Percentiles rank a stretch among this genome's conserved stretches.
Conservation (phyloP, 2,888 invertebrate genomes). For the Drosophila borborema region DNA sequence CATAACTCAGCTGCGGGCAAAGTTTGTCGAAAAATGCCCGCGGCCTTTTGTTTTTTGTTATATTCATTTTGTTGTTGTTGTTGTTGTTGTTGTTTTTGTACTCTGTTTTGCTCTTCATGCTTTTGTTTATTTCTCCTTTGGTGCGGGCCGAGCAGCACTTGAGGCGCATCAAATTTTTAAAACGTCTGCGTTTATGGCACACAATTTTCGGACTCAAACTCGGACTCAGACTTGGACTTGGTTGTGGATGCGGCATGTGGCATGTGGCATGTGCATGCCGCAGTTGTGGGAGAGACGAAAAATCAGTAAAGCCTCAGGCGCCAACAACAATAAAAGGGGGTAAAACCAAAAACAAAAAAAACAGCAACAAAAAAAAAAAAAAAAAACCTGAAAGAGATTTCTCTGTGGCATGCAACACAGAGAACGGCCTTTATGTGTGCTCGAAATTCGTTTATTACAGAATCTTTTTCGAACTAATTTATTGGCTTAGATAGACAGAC, state of each 20-base stretch:
- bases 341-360: constrained; percentile 17
- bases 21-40: constrained; percentile 76
- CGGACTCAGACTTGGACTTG: constrained; percentile 20
- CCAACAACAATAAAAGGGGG: constrained; percentile 44
- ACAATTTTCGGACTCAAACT: constrained; percentile 64
- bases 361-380: constrained; percentile 4
- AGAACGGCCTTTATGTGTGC: constrained; percentile 40
- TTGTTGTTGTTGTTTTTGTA: constrained; percentile 16
- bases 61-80: constrained; percentile 37
- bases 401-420: constrained; percentile 55
- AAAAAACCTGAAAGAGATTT: constrained; percentile 42
- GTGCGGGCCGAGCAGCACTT: constrained; percentile 63
- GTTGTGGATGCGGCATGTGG: constrained; percentile 72
- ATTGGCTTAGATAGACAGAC: constrained; percentile 46
- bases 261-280: constrained; percentile 51
- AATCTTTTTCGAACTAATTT: constrained; percentile 75
- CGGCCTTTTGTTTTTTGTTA: constrained; percentile 42
- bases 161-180: constrained; percentile 80
- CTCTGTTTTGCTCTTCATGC: constrained; percentile 67
- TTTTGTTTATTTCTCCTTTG: constrained; percentile 80
- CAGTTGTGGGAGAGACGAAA: constrained; percentile 74
- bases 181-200: constrained; percentile 81
- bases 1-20: constrained; percentile 75
- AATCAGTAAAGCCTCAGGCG: constrained; percentile 71
- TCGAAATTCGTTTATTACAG: constrained; percentile 75